A percentile compares a stretch with the other conserved stretches of the same genome.
Conservation (phyloP, 2,113 vertebrate genomes). For the Falcunculus frontatus region DNA sequence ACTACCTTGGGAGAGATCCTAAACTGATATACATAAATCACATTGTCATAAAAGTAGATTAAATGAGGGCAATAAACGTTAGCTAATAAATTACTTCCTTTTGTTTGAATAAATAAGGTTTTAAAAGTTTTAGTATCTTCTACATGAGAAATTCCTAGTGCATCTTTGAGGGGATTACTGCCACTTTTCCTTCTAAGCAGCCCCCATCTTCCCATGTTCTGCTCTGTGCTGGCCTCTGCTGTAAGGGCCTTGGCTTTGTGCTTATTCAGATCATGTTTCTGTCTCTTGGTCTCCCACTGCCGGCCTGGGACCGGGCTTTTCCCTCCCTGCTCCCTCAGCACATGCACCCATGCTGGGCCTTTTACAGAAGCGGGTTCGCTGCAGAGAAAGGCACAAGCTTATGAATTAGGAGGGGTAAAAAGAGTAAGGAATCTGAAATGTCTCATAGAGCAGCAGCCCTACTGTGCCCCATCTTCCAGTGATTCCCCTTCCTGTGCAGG, state of each 20-base stretch:
- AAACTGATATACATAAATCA: background rate
- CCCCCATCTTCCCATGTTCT: background rate
- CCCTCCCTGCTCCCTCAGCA: background rate
- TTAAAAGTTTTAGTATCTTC: background rate
- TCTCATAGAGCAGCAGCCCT: background rate
- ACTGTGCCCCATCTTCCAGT: background rate
- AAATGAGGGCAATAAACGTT: background rate
- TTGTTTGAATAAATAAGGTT: background rate
- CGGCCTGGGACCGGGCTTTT: background rate
- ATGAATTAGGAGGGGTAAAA: background rate
- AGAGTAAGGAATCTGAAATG: background rate
- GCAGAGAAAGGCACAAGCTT: background rate
- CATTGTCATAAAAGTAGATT: background rate
- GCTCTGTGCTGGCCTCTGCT: background rate
- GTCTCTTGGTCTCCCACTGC: background rate
- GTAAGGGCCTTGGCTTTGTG: too few species aligned
- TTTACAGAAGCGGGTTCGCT: background rate
- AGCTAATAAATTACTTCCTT: background rate
- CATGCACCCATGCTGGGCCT: accelerated
- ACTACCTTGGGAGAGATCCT: background rate
- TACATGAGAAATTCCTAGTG: background rate
- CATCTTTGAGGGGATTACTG: background rate
- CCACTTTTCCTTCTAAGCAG: background rate
- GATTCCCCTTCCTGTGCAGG: background rate
- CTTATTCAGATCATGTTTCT: background rate